Conservation (phyloP, 1,140 invertebrate species). For the Megathymus violae region DNA sequence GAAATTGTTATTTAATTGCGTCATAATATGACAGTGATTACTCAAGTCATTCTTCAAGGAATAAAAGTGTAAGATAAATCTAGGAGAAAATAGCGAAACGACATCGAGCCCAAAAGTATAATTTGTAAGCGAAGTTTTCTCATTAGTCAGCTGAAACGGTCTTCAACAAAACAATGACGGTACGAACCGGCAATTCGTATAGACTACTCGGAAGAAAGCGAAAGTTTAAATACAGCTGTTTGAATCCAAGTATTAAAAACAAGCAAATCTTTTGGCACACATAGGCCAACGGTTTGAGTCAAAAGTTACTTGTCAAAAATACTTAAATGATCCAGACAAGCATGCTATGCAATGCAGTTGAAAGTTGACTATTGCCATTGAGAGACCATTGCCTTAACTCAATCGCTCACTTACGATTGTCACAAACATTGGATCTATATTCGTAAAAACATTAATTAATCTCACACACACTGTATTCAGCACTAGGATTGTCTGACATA, state of each 20-base stretch:
- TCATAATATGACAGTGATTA: neutral
- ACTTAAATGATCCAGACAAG: too few species aligned
- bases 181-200: conserved; percentile 39
- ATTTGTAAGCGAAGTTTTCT: conserved; percentile 48
- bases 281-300: neutral
- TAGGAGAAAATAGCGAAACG: neutral
- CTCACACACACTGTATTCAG: too few species aligned
- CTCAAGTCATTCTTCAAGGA: neutral
- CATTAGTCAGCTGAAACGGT: conserved; percentile 46
- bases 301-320: too few species aligned
- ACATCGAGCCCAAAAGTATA: neutral
- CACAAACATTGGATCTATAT: too few species aligned
- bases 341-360: too few species aligned
- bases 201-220: conserved; percentile 24
- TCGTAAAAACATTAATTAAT: too few species aligned
- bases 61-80: neutral
- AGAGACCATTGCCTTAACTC: too few species aligned
- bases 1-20: neutral
- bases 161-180: conserved; percentile 50
- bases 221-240: neutral
- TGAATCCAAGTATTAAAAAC: neutral
- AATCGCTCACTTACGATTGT: too few species aligned
- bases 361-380: too few species aligned
- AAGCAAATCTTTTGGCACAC: neutral
- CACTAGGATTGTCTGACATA: too few species aligned